These are phyloP conservation scores for Drosophila aff. DNA, from an alignment of 1,140 invertebrate genomes.

Conservation along the genomic window DNA sequence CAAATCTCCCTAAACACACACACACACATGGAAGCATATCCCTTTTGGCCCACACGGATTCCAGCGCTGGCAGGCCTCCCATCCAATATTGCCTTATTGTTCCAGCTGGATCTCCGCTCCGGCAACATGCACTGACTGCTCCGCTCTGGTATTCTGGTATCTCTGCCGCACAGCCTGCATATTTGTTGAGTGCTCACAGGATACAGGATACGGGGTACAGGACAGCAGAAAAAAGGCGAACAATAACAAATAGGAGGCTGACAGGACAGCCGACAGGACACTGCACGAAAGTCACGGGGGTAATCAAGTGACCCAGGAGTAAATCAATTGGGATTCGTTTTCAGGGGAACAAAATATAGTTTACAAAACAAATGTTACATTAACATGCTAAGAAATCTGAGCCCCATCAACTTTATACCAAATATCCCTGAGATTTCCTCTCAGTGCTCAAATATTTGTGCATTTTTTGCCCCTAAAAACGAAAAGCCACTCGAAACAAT, in stretches of 20 bases:
- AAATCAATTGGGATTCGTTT: background rate
- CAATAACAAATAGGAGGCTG: constrained; percentile 25
- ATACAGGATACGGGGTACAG: background rate
- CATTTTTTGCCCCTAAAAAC: constrained; percentile 4
- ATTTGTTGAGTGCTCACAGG: constrained; percentile 37
- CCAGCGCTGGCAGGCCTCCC: background rate
- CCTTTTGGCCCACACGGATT: constrained; percentile 1
- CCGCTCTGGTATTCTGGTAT: constrained; percentile 51
- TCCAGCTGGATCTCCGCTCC: constrained; percentile 8
- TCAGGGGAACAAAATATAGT: background rate
- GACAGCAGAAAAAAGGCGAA: constrained; percentile 1
- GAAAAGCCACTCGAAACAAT: constrained; percentile 8
- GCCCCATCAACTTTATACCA: no score
- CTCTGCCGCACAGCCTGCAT: constrained; percentile 65
- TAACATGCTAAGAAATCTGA: background rate
- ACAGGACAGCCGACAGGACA: constrained; percentile 1
- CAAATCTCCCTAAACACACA: constrained; percentile 75
- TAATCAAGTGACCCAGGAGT: background rate
- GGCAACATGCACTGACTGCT: background rate
- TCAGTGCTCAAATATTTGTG: constrained; percentile 6
- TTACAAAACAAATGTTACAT: background rate
- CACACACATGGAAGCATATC: constrained; percentile 7
- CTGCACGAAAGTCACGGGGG: background rate
- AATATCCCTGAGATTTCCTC: background rate
- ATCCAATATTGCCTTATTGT: constrained; percentile 50